These are phyloP conservation scores for Lagria hirta DNA, from an alignment of 2,888 invertebrate species.

Conservation along the genomic window DNA sequence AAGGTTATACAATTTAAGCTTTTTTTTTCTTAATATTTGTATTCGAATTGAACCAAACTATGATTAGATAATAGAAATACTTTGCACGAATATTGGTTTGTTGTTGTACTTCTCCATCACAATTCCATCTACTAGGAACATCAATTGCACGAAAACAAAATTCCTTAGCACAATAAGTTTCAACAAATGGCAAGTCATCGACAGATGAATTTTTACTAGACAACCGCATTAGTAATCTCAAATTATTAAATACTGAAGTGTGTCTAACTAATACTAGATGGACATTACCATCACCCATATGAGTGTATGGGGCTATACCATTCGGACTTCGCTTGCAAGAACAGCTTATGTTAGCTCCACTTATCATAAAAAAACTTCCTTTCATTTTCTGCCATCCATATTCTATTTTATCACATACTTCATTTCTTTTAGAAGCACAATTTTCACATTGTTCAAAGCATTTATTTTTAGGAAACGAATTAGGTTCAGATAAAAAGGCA, in stretches of 20 bases:
- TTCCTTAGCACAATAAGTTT: conserved; percentile 71
- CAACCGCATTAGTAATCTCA: conserved; percentile 67
- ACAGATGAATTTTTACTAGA: conserved; percentile 65
- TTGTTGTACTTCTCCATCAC: conserved; percentile 75
- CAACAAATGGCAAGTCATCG: conserved; percentile 74
- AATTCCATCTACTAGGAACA: conserved; percentile 72
- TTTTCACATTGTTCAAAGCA: conserved; percentile 58
- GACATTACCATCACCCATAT: conserved; percentile 77
- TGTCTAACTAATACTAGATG: conserved; percentile 75
- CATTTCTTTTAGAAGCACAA: conserved; percentile 41
- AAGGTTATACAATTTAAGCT: no score
- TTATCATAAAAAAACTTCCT: conserved; percentile 76
- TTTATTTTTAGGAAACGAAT: conserved; percentile 52
- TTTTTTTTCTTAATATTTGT: background rate
- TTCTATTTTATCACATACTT: conserved; percentile 33
- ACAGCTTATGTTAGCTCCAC: conserved; percentile 75
- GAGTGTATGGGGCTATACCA: conserved; percentile 76
- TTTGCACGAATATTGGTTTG: conserved; percentile 66
- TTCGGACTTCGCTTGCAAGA: conserved; percentile 72
- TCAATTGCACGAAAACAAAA: conserved; percentile 64
- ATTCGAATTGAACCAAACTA: background rate
- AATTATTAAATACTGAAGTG: conserved; percentile 70
- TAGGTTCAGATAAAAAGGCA: conserved; percentile 56
- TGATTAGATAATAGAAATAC: conserved; percentile 50
- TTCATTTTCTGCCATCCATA: conserved; percentile 61